Percentiles rank a stretch among this genome's conserved stretches.
These are phyloP conservation scores for Atta texana DNA, from an alignment of 1,140 invertebrate species.

Conservation along the genomic window DNA sequence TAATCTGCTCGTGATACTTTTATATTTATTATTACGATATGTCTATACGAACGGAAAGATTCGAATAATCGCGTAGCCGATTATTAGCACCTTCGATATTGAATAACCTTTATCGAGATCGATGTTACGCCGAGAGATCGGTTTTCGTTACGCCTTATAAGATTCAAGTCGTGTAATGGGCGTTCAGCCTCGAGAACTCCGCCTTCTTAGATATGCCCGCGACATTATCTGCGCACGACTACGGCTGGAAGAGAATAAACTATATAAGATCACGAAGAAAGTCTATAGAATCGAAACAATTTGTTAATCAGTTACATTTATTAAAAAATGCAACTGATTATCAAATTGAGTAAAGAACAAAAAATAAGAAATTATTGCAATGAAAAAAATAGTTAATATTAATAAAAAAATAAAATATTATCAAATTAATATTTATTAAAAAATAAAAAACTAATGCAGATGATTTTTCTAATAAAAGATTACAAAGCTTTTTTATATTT, in stretches of 20 bases:
- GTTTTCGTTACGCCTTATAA: constrained; percentile 39
- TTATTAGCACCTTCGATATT: constrained; percentile 54
- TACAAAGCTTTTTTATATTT: neutral
- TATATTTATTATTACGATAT: constrained; percentile 53
- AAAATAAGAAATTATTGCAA: neutral
- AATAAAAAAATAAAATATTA: neutral
- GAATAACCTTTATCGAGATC: constrained; percentile 47
- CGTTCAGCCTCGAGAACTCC: constrained; percentile 56
- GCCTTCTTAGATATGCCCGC: constrained; percentile 58
- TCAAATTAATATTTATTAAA: neutral
- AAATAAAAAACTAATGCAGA: neutral
- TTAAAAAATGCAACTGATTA: neutral
- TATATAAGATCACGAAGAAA: constrained; percentile 31
- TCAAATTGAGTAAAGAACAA: neutral
- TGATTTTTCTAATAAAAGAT: neutral
- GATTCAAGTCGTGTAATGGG: constrained; percentile 66
- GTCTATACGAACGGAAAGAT: constrained; percentile 33
- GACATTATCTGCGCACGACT: constrained; percentile 57
- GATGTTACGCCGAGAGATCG: constrained; percentile 25
- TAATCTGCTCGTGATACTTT: constrained; percentile 40
- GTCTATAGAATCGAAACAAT: constrained; percentile 1
- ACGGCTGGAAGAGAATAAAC: constrained; percentile 28
- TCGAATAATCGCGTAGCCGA: constrained; percentile 31
- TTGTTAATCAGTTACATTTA: neutral
- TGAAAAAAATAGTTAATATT: neutral